Evolutionary conservation across 2,113 vertebrate species (phyloP), one percentile per base, ranked within the genome.

Genomic region (Chaetura pelagica): DNA sequence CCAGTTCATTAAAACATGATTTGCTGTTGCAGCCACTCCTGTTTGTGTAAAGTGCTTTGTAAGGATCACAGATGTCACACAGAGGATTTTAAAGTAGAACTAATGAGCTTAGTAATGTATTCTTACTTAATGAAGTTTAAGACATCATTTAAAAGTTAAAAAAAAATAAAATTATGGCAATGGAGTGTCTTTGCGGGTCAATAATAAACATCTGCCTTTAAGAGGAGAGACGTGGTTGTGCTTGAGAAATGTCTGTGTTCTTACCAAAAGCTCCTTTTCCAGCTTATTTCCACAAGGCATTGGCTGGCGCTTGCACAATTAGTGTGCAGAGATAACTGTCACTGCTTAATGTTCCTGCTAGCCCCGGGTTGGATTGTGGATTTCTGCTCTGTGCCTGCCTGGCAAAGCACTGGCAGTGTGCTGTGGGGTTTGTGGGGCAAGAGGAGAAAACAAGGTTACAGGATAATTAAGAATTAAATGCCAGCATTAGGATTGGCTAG

Each of bases 301-400:
- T 32, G 52, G 48, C 61, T 76, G 87, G 34, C 69, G 26, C 15
- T 38, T 12, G 44, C 4, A 7, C 46, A 46, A 1, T n/a, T 15
- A 0, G 2, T 12, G 61, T 48, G 35, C 21, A 34, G 68, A 51
- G 85, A 2, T 5, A 34, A 23, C 42, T 7, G 3, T 34, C 4
- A 4, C 44, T 1, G 5, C 44, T 42, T 38, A 10, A 14, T 30
- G 2, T 24, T 44, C 3, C 35, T 3, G 2, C 30, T 4, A 0
- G 4, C 3, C 14, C 3, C 2, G 46, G 40, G 6, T 27, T 12
- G 46, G 24, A 0, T 3, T 23, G 18, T 3, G 68, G 27, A 4
- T n/a, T 81, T 40, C 59, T 58, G 73, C 40, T 84, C 44, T 26
- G 24, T 32, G 62, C 27, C 24, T 15, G 3, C 44, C 42, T 4